phyloP scores from a whole-genome alignment of 2,113 vertebrate species.

The Galemys pyrenaicus region DNA sequence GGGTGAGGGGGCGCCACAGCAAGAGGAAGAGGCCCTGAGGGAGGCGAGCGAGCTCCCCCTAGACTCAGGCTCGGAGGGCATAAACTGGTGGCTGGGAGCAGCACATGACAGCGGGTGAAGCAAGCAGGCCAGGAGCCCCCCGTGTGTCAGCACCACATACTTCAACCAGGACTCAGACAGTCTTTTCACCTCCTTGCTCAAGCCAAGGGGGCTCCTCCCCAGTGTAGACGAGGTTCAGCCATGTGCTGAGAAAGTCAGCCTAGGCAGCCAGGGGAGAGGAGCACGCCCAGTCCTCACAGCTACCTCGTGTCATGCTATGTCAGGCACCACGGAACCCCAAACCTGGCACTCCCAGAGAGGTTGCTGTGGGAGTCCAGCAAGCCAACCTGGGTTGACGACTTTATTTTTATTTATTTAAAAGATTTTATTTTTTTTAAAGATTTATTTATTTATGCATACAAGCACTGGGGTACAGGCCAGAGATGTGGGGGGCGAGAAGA shows the following conservation, averaged over 20 bases:
- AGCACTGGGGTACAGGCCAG: no score
- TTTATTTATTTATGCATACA: no score
- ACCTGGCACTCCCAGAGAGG: neutral
- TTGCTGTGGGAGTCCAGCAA: neutral
- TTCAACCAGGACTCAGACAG: neutral
- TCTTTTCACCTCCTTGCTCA: neutral
- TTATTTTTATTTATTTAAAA: no score
- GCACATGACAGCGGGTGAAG: neutral
- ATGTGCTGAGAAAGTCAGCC: neutral
- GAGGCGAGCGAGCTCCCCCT: neutral
- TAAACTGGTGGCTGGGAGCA: neutral
- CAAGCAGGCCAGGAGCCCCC: no score
- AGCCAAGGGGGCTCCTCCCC: neutral
- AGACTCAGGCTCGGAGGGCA: neutral
- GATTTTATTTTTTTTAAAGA: no score
- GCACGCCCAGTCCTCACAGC: neutral
- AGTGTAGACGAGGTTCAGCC: neutral
- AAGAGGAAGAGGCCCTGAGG: neutral
- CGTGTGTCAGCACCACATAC: no score
- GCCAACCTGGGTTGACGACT: neutral
- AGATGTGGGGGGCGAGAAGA: no score
- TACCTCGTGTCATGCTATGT: neutral
- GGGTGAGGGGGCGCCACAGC: neutral
- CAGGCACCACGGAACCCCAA: neutral
- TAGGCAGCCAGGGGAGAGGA: neutral